Percentiles rank a stretch among this genome's conserved stretches.
These are phyloP conservation scores for Pipra filicauda DNA, from an alignment of 2,113 vertebrate genomes.

Conservation along the genomic window DNA sequence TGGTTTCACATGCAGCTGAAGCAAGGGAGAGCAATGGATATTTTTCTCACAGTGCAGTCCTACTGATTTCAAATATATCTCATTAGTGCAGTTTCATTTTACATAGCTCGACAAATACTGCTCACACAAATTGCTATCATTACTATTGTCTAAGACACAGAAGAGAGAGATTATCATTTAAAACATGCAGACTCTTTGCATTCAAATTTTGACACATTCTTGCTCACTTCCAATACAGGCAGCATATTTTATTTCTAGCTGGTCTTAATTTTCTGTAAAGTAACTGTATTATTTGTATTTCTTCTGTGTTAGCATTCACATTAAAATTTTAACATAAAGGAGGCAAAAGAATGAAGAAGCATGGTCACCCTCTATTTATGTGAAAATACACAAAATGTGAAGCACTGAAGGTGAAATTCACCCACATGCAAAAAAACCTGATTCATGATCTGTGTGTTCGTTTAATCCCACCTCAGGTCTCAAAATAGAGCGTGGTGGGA, in stretches of 20 bases:
- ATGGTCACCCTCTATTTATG: not conserved
- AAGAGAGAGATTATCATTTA: not conserved
- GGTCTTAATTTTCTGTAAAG: not conserved
- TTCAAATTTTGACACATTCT: not conserved
- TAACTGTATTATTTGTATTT: not conserved
- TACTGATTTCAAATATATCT: not conserved
- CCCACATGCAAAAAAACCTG: slow-evolving; percentile 18
- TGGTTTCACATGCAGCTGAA: not conserved
- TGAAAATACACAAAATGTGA: not conserved
- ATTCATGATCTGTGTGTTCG: slow-evolving; percentile 51
- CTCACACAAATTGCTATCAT: not conserved
- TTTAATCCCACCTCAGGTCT: slow-evolving; percentile 48
- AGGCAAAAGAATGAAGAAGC: not conserved
- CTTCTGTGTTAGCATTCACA: not conserved
- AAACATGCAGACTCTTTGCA: not conserved
- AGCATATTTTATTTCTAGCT: not conserved
- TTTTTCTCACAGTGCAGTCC: not conserved
- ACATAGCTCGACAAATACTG: not conserved
- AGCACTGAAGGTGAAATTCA: slow-evolving; percentile 33
- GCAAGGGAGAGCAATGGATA: not conserved
- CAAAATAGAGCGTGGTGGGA: slow-evolving; percentile 45
- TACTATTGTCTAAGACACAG: not conserved
- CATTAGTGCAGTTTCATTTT: not conserved
- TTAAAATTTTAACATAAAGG: not conserved
- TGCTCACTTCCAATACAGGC: not conserved